Conservation (phyloP, 2,113 vertebrate genomes). For the Pseudopipra pipra region DNA sequence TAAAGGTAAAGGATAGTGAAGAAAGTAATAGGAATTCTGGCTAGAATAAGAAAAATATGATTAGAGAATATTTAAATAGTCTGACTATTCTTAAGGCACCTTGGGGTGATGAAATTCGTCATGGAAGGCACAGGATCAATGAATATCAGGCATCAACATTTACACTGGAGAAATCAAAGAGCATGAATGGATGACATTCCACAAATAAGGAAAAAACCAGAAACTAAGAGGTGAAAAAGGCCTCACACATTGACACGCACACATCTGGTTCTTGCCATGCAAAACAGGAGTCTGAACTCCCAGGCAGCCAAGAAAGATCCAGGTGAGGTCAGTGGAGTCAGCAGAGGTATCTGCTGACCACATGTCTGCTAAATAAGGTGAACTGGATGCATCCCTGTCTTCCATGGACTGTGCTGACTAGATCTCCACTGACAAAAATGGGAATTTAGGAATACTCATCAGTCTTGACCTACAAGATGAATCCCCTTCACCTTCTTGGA, state of each 20-base stretch:
- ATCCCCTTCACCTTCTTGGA: not conserved
- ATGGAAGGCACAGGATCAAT: not conserved
- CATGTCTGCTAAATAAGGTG: not conserved
- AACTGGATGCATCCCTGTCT: not conserved
- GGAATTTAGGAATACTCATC: not conserved
- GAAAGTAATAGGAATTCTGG: not conserved
- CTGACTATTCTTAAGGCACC: not conserved
- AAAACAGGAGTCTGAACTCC: not conserved
- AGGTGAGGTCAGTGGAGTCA: not conserved
- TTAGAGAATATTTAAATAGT: not conserved
- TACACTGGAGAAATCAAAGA: not conserved
- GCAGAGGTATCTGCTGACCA: not conserved
- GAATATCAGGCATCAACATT: not conserved
- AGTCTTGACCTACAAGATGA: not conserved
- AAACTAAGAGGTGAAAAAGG: not conserved
- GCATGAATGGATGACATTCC: not conserved
- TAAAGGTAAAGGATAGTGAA: not conserved
- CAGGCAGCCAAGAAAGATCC: not conserved
- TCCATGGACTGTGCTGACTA: not conserved
- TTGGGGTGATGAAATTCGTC: not conserved
- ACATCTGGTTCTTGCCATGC: not conserved
- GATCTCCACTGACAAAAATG: not conserved
- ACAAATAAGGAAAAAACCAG: not conserved
- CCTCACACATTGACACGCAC: not conserved
- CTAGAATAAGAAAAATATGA: not conserved